Conservation (phyloP, 1,140 invertebrate genomes). For the Tyrophagus putrescentiae region DNA sequence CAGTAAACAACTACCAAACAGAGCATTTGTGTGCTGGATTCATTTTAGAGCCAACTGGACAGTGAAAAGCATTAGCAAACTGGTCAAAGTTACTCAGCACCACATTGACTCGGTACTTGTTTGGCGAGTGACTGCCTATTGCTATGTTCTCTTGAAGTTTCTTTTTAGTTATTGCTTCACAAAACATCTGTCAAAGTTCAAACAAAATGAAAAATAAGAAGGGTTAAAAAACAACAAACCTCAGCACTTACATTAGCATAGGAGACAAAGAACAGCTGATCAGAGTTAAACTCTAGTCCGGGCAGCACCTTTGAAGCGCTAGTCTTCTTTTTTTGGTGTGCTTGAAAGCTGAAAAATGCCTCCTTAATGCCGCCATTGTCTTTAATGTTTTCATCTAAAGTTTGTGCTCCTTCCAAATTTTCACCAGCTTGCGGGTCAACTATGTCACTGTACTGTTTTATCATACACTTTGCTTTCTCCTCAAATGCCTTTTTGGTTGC, state of each 20-base stretch:
- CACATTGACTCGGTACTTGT: constrained; percentile 22
- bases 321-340: background rate
- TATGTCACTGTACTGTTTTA: background rate
- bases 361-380: background rate
- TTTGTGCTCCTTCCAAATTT: background rate
- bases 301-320: background rate
- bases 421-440: background rate
- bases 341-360: background rate
- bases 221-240: background rate
- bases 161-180: background rate
- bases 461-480: background rate
- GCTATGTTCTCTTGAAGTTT: background rate
- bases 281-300: background rate
- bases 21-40: constrained; percentile 44
- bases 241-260: constrained; percentile 14
- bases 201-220: background rate
- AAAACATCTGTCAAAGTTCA: background rate
- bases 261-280: constrained; percentile 13
- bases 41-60: constrained; percentile 39
- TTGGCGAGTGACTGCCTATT: constrained; percentile 24
- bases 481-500: background rate
- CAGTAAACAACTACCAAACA: no score
- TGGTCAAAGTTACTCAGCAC: constrained; percentile 42
- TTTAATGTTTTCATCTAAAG: constrained; percentile 4
- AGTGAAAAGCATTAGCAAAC: constrained; percentile 42